Evolutionary conservation across 2,113 vertebrate genomes (phyloP).

Genomic region (Pachycephala philippinensis): DNA sequence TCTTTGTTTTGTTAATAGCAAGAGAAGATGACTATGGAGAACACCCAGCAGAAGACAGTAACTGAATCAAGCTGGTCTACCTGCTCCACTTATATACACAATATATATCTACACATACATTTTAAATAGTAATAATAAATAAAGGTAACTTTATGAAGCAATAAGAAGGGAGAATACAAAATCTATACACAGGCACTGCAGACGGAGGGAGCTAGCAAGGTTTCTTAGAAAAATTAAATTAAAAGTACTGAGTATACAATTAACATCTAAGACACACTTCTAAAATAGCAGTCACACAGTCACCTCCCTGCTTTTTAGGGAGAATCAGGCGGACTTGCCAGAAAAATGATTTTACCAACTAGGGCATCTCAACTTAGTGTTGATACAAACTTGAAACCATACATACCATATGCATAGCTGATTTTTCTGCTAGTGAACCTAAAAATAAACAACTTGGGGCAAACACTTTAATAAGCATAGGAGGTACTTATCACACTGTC

Average conservation of each 20-base stretch:
- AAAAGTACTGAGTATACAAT: not conserved
- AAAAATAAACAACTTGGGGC: not conserved
- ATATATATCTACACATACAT: rapidly evolving
- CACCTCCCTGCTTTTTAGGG: not conserved
- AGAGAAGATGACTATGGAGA: not conserved
- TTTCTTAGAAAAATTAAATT: not conserved
- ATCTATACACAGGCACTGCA: not conserved
- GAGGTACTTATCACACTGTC: not conserved
- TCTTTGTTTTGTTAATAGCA: not conserved
- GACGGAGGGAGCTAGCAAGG: not conserved
- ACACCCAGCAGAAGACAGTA: not conserved
- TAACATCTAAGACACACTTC: not conserved
- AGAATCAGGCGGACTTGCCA: not conserved
- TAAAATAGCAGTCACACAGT: not conserved
- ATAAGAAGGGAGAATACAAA: not conserved
- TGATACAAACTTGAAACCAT: not conserved
- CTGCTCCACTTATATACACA: not conserved
- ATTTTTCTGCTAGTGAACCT: not conserved
- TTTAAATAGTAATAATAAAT: not conserved
- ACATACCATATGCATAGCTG: not conserved
- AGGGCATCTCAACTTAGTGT: not conserved
- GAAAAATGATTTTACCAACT: not conserved
- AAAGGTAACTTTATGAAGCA: not conserved
- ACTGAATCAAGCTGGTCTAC: not conserved
- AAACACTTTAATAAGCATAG: not conserved